Conservation (phyloP, 2,888 invertebrate genomes). For the Sminthurides aquaticus region DNA sequence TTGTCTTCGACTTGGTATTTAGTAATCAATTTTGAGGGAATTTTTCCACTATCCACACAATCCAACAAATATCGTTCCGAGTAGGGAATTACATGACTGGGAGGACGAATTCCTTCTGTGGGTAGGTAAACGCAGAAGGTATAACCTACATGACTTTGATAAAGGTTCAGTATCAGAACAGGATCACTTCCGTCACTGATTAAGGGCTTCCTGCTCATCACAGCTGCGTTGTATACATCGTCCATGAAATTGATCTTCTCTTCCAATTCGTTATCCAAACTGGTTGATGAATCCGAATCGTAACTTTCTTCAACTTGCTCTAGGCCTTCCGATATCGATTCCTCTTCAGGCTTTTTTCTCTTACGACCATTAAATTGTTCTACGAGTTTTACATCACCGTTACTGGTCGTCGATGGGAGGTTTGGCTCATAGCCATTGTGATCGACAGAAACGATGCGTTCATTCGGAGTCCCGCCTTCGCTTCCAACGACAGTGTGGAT, state of each 20-base stretch:
- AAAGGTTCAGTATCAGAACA: conserved; percentile 36
- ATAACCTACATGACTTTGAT: conserved; percentile 35
- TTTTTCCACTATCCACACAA: conserved; percentile 33
- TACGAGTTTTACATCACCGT: no score
- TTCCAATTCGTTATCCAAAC: not conserved
- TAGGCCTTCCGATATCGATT: not conserved
- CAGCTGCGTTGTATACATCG: not conserved
- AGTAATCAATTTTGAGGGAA: conserved; percentile 32
- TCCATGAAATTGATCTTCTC: not conserved
- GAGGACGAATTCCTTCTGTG: conserved; percentile 24
- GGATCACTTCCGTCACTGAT: conserved; percentile 13
- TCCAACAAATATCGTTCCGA: conserved; percentile 35
- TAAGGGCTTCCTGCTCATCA: not conserved
- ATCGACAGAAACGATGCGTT: not conserved
- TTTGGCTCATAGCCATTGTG: not conserved
- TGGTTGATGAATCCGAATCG: not conserved
- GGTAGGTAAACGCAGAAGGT: conserved; percentile 29
- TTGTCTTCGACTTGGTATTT: conserved; percentile 28
- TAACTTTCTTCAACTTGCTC: not conserved
- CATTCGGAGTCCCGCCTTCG: not conserved
- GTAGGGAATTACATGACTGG: conserved; percentile 39
- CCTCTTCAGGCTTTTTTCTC: not conserved
- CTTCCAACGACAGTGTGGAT: not conserved
- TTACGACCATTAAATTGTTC: not conserved
- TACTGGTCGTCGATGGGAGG: not conserved